phyloP scores from a whole-genome alignment of 2,113 vertebrate genomes.

The Lepidothrix coronata region DNA sequence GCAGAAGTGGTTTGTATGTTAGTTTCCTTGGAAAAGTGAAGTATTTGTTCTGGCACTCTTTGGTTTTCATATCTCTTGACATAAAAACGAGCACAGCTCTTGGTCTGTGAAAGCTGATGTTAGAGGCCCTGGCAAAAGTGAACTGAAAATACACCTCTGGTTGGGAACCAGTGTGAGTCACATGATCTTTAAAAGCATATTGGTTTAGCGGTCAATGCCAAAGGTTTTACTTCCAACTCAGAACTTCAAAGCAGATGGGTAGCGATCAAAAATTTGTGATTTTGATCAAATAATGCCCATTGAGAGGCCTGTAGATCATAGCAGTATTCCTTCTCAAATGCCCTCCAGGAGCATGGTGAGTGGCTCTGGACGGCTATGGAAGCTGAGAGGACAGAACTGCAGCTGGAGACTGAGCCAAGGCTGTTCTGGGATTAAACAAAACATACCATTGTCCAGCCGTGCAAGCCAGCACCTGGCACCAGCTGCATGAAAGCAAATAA shows the following conservation, averaged over 20 bases:
- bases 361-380: background rate
- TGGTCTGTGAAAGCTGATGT: background rate
- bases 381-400: background rate
- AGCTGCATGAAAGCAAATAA: slow-evolving; percentile 21
- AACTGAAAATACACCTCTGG: slow-evolving; percentile 5
- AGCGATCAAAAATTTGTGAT: background rate
- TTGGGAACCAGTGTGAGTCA: background rate
- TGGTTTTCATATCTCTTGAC: slow-evolving; percentile 12
- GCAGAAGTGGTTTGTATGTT: slow-evolving; percentile 9
- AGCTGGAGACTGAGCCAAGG: background rate
- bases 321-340: background rate
- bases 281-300: background rate
- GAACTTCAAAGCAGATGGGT: background rate
- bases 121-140: background rate
- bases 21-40: slow-evolving; percentile 37
- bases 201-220: background rate
- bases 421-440: slow-evolving; percentile 24
- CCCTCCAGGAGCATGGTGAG: background rate
- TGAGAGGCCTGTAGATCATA: background rate
- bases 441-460: background rate
- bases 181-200: background rate
- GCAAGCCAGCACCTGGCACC: slow-evolving; percentile 30
- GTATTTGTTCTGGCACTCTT: background rate
- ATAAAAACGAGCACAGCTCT: background rate
- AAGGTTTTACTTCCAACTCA: background rate